Evolutionary conservation across 2,888 invertebrate species (phyloP).

Genomic region (Keiferia lycopersicella): DNA sequence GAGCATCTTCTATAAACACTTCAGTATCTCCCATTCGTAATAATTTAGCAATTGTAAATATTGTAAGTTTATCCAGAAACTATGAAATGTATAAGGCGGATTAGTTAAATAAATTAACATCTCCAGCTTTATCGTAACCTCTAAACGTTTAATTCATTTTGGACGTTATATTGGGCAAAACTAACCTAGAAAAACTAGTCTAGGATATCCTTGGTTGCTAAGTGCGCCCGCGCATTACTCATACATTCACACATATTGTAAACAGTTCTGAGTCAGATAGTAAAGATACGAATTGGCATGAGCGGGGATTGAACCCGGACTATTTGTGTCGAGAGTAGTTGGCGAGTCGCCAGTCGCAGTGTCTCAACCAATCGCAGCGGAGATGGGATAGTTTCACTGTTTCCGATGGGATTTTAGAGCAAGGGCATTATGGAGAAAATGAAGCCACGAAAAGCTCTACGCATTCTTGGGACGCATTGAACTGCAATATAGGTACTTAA

Average conservation of each 20-base stretch:
- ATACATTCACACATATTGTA: slow-evolving; percentile 31
- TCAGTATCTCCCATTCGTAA: too few species aligned
- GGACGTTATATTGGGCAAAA: not conserved
- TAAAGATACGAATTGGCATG: slow-evolving; percentile 54
- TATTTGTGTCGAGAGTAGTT: slow-evolving; percentile 63
- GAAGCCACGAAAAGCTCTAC: too few species aligned
- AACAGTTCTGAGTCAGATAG: slow-evolving; percentile 59
- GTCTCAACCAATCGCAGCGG: slow-evolving; percentile 55
- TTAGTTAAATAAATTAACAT: too few species aligned
- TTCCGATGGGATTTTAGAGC: not conserved
- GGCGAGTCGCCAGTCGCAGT: slow-evolving; percentile 63
- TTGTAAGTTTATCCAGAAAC: too few species aligned
- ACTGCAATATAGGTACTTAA: too few species aligned
- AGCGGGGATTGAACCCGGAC: slow-evolving; percentile 68
- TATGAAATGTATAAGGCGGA: too few species aligned
- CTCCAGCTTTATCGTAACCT: too few species aligned
- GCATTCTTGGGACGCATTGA: too few species aligned
- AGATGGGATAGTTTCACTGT: slow-evolving; percentile 36
- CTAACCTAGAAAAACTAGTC: not conserved
- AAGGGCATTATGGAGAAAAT: not conserved
- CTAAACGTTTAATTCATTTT: too few species aligned
- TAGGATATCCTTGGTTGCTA: slow-evolving; percentile 4
- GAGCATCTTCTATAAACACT: not conserved
- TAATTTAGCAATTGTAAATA: too few species aligned
- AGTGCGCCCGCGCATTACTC: slow-evolving; percentile 1